Conservation (phyloP, 2,113 vertebrate species). For the Prinia subflava region DNA sequence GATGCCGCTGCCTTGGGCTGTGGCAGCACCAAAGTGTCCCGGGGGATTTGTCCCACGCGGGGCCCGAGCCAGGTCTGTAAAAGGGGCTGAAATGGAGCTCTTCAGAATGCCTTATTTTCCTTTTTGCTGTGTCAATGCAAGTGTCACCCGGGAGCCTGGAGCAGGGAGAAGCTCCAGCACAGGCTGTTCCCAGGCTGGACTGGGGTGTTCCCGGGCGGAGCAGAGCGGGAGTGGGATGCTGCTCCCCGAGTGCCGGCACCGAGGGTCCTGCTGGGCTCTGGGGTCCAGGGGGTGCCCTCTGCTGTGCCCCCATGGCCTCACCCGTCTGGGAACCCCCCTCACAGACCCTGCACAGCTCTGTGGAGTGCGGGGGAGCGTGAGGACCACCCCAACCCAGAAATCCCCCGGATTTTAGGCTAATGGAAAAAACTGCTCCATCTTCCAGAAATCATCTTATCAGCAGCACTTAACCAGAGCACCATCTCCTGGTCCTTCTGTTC, state of each 20-base stretch:
- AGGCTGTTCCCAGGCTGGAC: rapidly evolving
- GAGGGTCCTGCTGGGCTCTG: background rate
- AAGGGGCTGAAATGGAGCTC: background rate
- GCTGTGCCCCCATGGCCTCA: rapidly evolving
- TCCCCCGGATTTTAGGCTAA: background rate
- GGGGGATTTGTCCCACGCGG: background rate
- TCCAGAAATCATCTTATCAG: background rate
- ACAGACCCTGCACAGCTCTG: background rate
- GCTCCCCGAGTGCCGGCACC: background rate
- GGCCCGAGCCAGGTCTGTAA: background rate
- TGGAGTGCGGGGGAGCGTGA: rapidly evolving
- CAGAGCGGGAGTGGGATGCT: background rate
- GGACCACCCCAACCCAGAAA: background rate
- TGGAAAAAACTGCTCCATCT: background rate
- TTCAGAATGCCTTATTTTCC: conserved; percentile 36
- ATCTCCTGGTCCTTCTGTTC: conserved; percentile 14
- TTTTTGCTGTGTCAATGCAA: background rate
- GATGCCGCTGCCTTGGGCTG: background rate
- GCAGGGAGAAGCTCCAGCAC: background rate
- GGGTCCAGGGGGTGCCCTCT: background rate
- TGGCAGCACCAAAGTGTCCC: rapidly evolving
- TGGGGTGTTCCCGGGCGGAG: rapidly evolving
- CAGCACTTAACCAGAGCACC: conserved; percentile 17
- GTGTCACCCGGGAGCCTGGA: background rate
- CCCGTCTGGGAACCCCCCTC: background rate